A percentile compares a stretch with the other conserved stretches of the same genome.
Evolutionary conservation across 2,888 invertebrate genomes (phyloP).

Genomic region (Agonopterix heracliana): DNA sequence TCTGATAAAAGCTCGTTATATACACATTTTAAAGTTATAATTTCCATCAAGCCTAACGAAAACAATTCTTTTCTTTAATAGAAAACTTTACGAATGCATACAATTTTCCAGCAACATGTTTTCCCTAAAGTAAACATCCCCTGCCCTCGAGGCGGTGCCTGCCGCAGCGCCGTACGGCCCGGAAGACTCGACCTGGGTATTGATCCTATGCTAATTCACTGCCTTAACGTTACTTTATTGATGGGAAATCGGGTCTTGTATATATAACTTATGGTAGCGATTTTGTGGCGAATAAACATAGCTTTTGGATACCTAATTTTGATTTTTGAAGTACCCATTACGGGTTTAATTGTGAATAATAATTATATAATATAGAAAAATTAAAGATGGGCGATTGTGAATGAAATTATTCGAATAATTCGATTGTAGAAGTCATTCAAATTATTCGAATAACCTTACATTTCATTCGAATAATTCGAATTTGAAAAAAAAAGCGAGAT

Average conservation of each 20-base stretch:
- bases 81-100: conserved; percentile 5
- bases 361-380: no score
- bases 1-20: no score
- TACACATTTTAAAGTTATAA: no score
- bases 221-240: conserved; percentile 39
- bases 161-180: conserved; percentile 38
- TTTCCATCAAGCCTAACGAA: not conserved
- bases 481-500: no score
- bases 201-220: conserved; percentile 60
- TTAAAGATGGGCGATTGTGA: no score
- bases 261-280: not conserved
- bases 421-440: no score
- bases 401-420: no score
- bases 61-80: not conserved
- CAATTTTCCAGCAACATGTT: conserved; percentile 1
- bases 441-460: no score
- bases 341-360: no score
- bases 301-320: no score
- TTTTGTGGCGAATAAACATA: not conserved
- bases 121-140: conserved; percentile 14
- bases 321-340: no score
- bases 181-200: conserved; percentile 41
- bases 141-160: conserved; percentile 27
- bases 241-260: conserved; percentile 36
- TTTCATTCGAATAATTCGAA: no score